Conservation (phyloP, 2,888 invertebrate species). For the Tinea trinotella region DNA sequence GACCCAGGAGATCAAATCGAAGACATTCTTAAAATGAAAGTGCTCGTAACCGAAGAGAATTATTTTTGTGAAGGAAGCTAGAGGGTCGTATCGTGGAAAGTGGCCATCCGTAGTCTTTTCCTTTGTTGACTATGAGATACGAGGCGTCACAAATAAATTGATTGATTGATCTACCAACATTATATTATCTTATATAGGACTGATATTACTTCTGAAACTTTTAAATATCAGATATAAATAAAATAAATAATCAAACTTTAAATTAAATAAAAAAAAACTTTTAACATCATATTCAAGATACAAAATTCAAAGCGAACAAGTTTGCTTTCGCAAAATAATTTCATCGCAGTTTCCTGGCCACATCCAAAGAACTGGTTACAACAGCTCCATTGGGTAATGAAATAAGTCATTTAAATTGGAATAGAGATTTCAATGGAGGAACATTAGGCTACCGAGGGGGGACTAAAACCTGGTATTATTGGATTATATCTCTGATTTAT, state of each 20-base stretch:
- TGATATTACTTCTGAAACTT: too few species aligned
- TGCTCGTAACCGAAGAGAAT: too few species aligned
- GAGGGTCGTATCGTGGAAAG: too few species aligned
- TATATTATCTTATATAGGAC: too few species aligned
- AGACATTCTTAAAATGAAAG: too few species aligned
- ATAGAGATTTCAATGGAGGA: slow-evolving; percentile 62
- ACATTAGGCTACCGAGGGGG: slow-evolving; percentile 47
- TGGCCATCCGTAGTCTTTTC: too few species aligned
- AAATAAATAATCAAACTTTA: background rate
- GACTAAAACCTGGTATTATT: slow-evolving; percentile 59
- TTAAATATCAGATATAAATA: too few species aligned
- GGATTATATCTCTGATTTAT: slow-evolving; percentile 70
- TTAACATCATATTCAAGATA: background rate
- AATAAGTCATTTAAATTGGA: slow-evolving; percentile 71
- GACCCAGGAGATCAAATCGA: too few species aligned
- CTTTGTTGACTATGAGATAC: too few species aligned
- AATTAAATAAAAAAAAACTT: background rate
- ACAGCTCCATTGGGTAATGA: slow-evolving; percentile 42
- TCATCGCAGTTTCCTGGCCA: background rate
- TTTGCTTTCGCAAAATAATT: background rate
- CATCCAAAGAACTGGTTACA: slow-evolving; percentile 9
- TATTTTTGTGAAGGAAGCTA: too few species aligned
- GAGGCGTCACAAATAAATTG: too few species aligned
- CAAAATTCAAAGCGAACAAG: background rate
- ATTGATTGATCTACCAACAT: too few species aligned